Percentiles rank a stretch among this genome's conserved stretches.
phyloP scores from a whole-genome alignment of 2,888 invertebrate species.

The Latrodectus hesperus region DNA sequence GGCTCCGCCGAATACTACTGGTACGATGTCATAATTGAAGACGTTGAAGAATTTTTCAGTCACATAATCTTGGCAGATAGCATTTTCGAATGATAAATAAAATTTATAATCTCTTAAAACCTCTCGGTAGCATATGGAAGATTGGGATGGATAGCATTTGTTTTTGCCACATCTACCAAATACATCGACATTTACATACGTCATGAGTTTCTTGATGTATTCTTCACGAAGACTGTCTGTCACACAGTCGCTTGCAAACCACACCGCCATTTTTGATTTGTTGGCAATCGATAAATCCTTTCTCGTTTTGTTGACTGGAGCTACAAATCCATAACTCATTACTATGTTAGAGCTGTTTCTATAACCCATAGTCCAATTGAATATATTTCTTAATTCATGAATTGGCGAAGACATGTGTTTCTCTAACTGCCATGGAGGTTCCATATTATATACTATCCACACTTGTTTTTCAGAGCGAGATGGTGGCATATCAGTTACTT shows the following conservation, averaged over 20 bases:
- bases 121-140: constrained; percentile 74
- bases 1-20: constrained; percentile 73
- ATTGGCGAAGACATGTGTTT: constrained; percentile 15
- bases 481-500: constrained; percentile 49
- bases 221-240: constrained; percentile 67
- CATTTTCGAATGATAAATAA: constrained; percentile 67
- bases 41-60: constrained; percentile 73
- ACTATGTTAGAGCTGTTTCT: constrained; percentile 57
- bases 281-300: not conserved
- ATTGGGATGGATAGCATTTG: constrained; percentile 69
- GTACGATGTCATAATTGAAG: constrained; percentile 72
- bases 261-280: constrained; percentile 38
- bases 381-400: constrained; percentile 30
- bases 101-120: constrained; percentile 71
- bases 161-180: constrained; percentile 64
- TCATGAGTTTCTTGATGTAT: constrained; percentile 61
- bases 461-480: constrained; percentile 34
- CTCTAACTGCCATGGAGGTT: constrained; percentile 64
- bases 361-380: constrained; percentile 71
- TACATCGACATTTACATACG: constrained; percentile 66
- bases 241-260: constrained; percentile 68
- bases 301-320: not conserved
- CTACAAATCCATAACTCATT: constrained; percentile 59
- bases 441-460: constrained; percentile 69
- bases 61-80: constrained; percentile 73